Evolutionary conservation across 2,113 vertebrate genomes (phyloP).

Genomic region (Mesitornis unicolor): DNA sequence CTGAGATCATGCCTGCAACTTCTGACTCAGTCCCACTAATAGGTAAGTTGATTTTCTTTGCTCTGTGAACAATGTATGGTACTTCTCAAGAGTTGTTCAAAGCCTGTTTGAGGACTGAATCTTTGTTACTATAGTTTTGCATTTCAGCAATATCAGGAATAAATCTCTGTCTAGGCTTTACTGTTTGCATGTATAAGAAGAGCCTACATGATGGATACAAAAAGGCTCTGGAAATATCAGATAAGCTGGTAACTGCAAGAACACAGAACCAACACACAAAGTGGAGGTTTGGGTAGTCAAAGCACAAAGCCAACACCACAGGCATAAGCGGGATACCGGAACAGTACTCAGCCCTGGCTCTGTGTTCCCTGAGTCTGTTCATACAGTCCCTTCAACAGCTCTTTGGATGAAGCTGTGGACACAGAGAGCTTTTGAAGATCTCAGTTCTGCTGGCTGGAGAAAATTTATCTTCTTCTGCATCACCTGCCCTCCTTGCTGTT

Average conservation of each 20-base stretch:
- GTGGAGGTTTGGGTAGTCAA: neutral
- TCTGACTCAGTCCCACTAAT: constrained; percentile 91
- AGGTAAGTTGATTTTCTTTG: constrained; percentile 69
- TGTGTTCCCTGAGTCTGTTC: neutral
- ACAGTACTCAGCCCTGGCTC: neutral
- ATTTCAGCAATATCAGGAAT: neutral
- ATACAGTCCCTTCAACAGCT: neutral
- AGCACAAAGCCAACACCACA: neutral
- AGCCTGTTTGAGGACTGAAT: neutral
- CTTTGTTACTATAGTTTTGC: neutral
- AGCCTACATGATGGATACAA: neutral
- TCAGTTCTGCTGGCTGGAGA: neutral
- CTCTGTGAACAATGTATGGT: neutral
- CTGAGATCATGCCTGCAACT: constrained; percentile 92
- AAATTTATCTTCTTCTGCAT: neutral
- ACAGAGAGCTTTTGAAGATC: neutral
- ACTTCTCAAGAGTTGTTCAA: neutral
- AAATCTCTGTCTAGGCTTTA: neutral
- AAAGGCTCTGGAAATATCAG: neutral
- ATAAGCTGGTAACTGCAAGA: neutral
- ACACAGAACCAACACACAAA: neutral
- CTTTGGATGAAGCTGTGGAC: neutral
- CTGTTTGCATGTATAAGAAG: neutral
- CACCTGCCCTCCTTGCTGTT: rapidly evolving
- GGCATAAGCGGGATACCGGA: neutral